Evolutionary conservation across 2,888 invertebrate genomes (phyloP).

Genomic region (Leptinotarsa rubiginosa): DNA sequence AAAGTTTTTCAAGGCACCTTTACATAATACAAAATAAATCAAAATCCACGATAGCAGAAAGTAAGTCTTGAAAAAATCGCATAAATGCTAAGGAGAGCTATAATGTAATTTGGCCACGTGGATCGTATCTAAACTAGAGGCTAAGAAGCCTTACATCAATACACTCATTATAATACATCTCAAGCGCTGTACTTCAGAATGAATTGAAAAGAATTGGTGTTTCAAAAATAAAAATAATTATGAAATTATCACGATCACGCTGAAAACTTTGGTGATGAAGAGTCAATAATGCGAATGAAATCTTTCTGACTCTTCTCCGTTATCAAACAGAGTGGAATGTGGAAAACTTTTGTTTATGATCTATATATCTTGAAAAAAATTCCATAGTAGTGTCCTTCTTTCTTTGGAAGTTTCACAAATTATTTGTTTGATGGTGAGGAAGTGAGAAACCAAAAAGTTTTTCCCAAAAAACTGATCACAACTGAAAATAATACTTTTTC

Average conservation of each 20-base stretch:
- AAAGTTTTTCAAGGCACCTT: conserved; percentile 69
- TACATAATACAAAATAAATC: conserved; percentile 61
- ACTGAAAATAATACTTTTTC: no score
- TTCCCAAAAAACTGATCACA: no score
- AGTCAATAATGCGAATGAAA: background rate
- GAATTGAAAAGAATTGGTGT: background rate
- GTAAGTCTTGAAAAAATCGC: conserved; percentile 35
- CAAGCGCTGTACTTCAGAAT: conserved; percentile 24
- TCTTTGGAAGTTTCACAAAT: no score
- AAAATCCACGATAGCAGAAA: conserved; percentile 56
- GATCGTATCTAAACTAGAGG: conserved; percentile 62
- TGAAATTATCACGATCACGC: no score
- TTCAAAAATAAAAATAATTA: background rate
- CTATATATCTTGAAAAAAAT: no score
- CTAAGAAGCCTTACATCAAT: conserved; percentile 66
- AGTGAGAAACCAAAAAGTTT: no score
- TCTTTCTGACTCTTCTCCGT: background rate
- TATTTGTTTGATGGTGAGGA: no score
- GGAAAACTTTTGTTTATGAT: no score
- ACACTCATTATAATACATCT: conserved; percentile 60
- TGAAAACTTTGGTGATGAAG: background rate
- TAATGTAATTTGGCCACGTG: conserved; percentile 64
- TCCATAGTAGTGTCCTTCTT: no score
- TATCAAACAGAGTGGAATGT: no score
- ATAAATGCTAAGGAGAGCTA: conserved; percentile 51